These are phyloP conservation scores for Drosophila mimica DNA, from an alignment of 2,888 invertebrate species.

Conservation along the genomic window DNA sequence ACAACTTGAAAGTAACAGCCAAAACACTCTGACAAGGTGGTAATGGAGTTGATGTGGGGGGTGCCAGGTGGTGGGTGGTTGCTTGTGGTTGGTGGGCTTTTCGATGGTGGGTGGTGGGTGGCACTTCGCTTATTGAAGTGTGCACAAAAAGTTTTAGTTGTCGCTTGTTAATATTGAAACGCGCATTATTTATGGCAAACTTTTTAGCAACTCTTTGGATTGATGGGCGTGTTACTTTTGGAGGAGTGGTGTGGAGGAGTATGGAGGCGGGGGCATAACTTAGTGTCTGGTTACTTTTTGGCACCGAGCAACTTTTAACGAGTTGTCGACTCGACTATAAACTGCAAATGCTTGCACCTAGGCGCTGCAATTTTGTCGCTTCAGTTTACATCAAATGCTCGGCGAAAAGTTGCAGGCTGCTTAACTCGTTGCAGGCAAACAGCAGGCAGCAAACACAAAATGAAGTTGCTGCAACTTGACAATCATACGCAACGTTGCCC, in stretches of 20 bases:
- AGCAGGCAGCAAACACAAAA: slow-evolving; percentile 4
- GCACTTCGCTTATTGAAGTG: slow-evolving; percentile 72
- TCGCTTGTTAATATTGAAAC: slow-evolving; percentile 74
- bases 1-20: slow-evolving; percentile 55
- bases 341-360: slow-evolving; percentile 59
- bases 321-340: slow-evolving; percentile 51
- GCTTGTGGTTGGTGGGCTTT: background rate
- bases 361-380: slow-evolving; percentile 59
- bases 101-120: background rate
- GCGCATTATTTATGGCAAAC: slow-evolving; percentile 75
- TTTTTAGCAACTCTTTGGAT: slow-evolving; percentile 69
- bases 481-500: slow-evolving; percentile 58
- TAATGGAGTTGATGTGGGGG: background rate
- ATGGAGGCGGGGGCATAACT: background rate
- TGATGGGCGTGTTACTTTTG: slow-evolving; percentile 47
- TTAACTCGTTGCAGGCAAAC: slow-evolving; percentile 40
- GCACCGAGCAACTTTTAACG: slow-evolving; percentile 68
- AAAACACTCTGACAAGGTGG: slow-evolving; percentile 28
- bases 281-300: slow-evolving; percentile 29
- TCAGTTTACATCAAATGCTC: slow-evolving; percentile 51
- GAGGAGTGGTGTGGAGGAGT: background rate
- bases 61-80: background rate
- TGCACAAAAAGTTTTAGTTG: slow-evolving; percentile 55
- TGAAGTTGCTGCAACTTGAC: slow-evolving; percentile 45
- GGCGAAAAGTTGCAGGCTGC: slow-evolving; percentile 52